Evolutionary conservation across 35 echinoderm and acorn worm species (phyloP).

Genomic region (Ophiothrix spiculata): DNA sequence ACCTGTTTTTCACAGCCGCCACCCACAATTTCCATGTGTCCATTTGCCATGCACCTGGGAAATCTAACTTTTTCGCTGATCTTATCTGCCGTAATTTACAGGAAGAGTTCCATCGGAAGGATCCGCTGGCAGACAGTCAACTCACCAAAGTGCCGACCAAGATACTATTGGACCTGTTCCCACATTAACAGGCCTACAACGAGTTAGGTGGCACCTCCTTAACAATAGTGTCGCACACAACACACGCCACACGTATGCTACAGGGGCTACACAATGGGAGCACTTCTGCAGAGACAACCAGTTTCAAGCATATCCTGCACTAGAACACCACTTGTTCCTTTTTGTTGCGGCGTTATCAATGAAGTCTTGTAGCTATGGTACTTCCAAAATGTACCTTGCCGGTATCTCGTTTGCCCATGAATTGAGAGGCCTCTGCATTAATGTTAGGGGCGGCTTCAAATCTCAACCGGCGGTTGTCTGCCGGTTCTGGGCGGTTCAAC

Average conservation of each 20-base stretch:
- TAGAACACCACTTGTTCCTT: background rate
- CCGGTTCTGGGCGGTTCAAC: no score
- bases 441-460: no score
- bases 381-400: background rate
- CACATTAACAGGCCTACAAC: background rate
- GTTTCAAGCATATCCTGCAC: background rate
- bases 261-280: background rate
- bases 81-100: background rate
- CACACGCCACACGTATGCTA: background rate
- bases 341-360: background rate
- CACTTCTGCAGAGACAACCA: background rate
- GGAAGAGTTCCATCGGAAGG: background rate
- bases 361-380: background rate
- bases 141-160: background rate
- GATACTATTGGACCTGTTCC: background rate
- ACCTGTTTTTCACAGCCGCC: background rate
- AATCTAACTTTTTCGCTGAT: background rate
- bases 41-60: background rate
- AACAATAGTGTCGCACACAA: background rate
- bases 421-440: background rate
- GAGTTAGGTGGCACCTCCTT: background rate
- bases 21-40: background rate
- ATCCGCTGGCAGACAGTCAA: background rate
- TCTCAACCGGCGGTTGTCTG: no score
- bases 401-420: background rate